phyloP scores from a whole-genome alignment of 2,888 invertebrate species.

The Yponomeuta plumbellus region DNA sequence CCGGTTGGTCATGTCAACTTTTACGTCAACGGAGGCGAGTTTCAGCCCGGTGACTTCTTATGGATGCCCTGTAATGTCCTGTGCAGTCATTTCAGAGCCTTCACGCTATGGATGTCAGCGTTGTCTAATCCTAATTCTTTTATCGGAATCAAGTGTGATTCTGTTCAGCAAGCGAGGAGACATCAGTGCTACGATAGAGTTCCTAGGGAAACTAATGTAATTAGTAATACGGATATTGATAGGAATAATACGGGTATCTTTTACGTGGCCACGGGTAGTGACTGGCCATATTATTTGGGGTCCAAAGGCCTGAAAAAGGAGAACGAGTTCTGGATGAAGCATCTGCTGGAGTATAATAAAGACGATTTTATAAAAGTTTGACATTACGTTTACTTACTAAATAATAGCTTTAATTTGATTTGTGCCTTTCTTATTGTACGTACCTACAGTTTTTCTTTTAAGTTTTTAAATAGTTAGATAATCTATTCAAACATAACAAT shows the following conservation, averaged over 20 bases:
- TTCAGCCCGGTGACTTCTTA: constrained; percentile 32
- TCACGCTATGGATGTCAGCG: constrained; percentile 32
- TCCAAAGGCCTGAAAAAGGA: constrained; percentile 44
- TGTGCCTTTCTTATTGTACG: neutral
- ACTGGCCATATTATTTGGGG: constrained; percentile 49
- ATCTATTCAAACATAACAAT: too few species aligned
- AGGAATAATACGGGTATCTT: constrained; percentile 32
- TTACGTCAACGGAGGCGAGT: constrained; percentile 19
- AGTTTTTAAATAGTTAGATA: too few species aligned
- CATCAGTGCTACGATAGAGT: constrained; percentile 30
- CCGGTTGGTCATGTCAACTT: constrained; percentile 25
- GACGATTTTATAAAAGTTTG: constrained; percentile 7
- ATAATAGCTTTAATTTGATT: neutral
- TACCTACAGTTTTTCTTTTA: too few species aligned
- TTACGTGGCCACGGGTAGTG: constrained; percentile 34
- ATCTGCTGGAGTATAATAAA: neutral
- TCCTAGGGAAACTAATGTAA: constrained; percentile 31
- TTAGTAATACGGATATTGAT: constrained; percentile 28
- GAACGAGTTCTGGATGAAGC: constrained; percentile 34
- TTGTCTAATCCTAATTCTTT: constrained; percentile 30
- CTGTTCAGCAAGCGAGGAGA: constrained; percentile 36
- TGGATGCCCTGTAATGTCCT: constrained; percentile 31
- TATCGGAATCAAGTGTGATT: constrained; percentile 35
- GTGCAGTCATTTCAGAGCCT: constrained; percentile 34
- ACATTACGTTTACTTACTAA: neutral